These are phyloP conservation scores for Oreohelix idahoensis DNA, from an alignment of 1,140 invertebrate genomes.

Conservation along the genomic window DNA sequence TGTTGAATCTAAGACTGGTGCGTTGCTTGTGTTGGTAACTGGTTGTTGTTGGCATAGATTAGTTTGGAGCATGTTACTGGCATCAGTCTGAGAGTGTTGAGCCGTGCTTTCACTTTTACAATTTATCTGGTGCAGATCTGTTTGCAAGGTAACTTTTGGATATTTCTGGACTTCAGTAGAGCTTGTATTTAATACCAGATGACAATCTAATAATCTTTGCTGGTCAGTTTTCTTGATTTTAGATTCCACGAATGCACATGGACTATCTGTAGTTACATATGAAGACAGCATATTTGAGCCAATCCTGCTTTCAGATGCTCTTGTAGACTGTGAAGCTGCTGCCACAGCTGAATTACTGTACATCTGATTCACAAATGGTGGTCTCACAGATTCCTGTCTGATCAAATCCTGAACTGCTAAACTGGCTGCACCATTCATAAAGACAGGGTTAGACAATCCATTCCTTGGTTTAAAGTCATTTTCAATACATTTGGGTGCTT, in stretches of 20 bases:
- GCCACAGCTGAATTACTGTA: background rate
- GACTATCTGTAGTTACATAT: background rate
- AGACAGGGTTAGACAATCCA: background rate
- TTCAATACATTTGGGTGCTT: background rate
- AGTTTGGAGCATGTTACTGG: background rate
- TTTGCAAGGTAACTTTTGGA: background rate
- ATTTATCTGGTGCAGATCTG: background rate
- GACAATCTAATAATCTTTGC: background rate
- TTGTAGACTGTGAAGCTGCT: background rate
- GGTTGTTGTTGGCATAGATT: background rate
- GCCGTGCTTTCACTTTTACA: background rate
- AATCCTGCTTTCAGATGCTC: background rate
- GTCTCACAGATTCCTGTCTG: no score
- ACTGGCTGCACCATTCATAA: background rate
- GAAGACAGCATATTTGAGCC: background rate
- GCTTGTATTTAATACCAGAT: background rate
- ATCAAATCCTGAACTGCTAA: no score
- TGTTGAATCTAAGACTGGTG: no score
- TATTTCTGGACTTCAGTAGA: background rate
- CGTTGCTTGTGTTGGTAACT: background rate
- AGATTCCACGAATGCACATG: background rate
- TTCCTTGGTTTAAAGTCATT: background rate
- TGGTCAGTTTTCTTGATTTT: background rate
- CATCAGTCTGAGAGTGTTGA: background rate
- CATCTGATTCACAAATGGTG: no score